phyloP scores from a whole-genome alignment of 1,140 invertebrate species.

The Aphelenchoides avenae region DNA sequence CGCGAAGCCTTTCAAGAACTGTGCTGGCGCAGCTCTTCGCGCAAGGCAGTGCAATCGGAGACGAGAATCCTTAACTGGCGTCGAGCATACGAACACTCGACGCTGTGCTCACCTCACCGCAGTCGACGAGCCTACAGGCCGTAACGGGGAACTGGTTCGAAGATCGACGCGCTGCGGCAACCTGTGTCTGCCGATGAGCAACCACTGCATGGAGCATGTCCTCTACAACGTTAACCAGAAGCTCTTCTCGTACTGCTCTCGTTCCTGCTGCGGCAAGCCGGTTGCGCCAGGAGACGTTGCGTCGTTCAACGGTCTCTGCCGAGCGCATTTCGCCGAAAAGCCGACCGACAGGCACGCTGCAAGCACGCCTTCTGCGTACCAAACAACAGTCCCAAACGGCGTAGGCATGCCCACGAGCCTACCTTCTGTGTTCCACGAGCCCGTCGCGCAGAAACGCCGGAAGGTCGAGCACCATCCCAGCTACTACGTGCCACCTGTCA shows the following conservation, averaged over 20 bases:
- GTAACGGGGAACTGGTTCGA: too few relatives aligned
- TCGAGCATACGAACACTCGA: too few relatives aligned
- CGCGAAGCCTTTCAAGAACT: slow-evolving; percentile 33
- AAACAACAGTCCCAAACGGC: too few relatives aligned
- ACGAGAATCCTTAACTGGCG: slow-evolving; percentile 2
- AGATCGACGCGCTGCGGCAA: slow-evolving; percentile 33
- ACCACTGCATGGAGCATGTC: slow-evolving; percentile 39
- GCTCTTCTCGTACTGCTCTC: slow-evolving; percentile 30
- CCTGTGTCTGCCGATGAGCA: slow-evolving; percentile 24
- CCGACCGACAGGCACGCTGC: not conserved
- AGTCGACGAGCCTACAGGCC: too few relatives aligned
- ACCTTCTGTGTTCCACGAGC: too few relatives aligned
- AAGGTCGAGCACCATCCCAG: too few relatives aligned
- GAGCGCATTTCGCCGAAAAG: slow-evolving; percentile 25
- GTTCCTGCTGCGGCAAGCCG: slow-evolving; percentile 20
- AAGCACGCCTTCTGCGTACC: too few relatives aligned
- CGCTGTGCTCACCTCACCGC: too few relatives aligned
- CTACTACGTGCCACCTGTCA: too few relatives aligned
- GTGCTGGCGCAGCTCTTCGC: slow-evolving; percentile 32
- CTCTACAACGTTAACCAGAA: slow-evolving; percentile 31
- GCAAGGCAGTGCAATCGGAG: slow-evolving; percentile 15
- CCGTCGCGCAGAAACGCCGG: too few relatives aligned
- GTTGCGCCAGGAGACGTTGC: slow-evolving; percentile 13
- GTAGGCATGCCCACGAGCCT: too few relatives aligned
- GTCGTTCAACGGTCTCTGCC: slow-evolving; percentile 35